These are phyloP conservation scores for Pseudorectes ferrugineus DNA, from an alignment of 2,113 vertebrate species.

Conservation along the genomic window DNA sequence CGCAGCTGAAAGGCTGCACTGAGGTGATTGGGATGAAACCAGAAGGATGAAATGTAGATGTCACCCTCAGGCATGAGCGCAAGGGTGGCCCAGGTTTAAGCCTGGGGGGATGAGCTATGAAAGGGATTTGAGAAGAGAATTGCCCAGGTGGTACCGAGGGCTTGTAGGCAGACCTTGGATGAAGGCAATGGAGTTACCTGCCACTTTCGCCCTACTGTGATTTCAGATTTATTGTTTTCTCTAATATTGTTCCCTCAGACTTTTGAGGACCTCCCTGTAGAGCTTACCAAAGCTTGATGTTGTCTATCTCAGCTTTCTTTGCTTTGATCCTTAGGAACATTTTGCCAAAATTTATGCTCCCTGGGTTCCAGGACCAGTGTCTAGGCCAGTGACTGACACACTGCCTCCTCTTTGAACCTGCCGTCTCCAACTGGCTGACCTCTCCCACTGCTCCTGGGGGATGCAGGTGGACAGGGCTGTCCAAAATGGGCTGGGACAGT, in stretches of 20 bases:
- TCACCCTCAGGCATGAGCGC: background rate
- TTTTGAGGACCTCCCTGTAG: background rate
- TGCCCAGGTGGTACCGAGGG: background rate
- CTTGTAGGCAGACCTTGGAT: background rate
- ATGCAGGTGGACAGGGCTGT: background rate
- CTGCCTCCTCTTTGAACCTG: background rate
- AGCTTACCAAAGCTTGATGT: background rate
- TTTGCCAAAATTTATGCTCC: background rate
- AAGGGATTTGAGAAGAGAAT: background rate
- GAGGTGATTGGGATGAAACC: background rate
- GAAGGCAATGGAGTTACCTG: background rate
- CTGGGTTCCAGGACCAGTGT: background rate
- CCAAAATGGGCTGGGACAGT: background rate
- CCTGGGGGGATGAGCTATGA: background rate
- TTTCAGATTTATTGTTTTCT: background rate
- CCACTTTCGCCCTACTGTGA: too few species aligned
- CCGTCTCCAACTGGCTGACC: background rate
- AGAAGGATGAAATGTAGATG: background rate
- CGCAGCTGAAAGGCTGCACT: fast-evolving
- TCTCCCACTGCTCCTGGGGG: background rate
- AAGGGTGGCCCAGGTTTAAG: background rate
- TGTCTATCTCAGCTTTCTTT: background rate
- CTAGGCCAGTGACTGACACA: background rate
- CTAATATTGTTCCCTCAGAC: background rate
- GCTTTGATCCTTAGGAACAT: background rate